Evolutionary conservation across 53 echinoderm and acorn worm genomes (phyloP).

Genomic region (Zoroaster sp.): DNA sequence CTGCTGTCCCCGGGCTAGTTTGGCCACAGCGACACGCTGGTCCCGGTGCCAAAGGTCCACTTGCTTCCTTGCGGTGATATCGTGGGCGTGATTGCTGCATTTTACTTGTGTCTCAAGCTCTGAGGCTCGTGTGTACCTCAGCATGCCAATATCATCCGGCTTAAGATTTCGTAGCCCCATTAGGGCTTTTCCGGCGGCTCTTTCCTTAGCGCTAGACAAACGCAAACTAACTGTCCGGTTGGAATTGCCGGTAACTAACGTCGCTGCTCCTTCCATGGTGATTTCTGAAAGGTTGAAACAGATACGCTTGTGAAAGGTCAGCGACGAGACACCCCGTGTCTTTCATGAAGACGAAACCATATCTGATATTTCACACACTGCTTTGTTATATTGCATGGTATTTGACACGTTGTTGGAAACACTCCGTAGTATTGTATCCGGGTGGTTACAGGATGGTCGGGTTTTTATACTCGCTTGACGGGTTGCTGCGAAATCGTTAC

Average conservation of each 20-base stretch:
- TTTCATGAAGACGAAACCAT: conserved; percentile 8
- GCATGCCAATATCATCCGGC: conserved; percentile 73
- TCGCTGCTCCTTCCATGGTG: neutral
- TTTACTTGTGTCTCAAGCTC: conserved; percentile 74
- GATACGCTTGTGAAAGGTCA: conserved; percentile 5
- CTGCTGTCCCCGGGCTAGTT: conserved; percentile 74
- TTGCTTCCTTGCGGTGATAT: conserved; percentile 64
- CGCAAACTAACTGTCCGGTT: neutral
- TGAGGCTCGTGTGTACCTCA: conserved; percentile 71
- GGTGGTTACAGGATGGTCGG: neutral
- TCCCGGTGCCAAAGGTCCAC: conserved; percentile 87
- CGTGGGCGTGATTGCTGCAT: conserved; percentile 82
- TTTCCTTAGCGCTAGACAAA: conserved; percentile 23
- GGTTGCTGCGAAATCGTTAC: neutral
- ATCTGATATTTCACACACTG: conserved; percentile 8
- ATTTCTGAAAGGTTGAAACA: neutral
- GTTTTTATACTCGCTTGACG: neutral
- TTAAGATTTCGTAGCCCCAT: conserved; percentile 59
- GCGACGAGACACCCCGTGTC: neutral
- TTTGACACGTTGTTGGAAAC: conserved; percentile 13
- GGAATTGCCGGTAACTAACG: conserved; percentile 1
- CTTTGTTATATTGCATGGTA: neutral
- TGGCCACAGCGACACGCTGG: conserved; percentile 75
- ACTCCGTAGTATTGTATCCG: neutral
- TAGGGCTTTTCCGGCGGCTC: conserved; percentile 46